phyloP scores from a whole-genome alignment of 2,797 vertebrate genomes.

The Clarias fuscus region DNA sequence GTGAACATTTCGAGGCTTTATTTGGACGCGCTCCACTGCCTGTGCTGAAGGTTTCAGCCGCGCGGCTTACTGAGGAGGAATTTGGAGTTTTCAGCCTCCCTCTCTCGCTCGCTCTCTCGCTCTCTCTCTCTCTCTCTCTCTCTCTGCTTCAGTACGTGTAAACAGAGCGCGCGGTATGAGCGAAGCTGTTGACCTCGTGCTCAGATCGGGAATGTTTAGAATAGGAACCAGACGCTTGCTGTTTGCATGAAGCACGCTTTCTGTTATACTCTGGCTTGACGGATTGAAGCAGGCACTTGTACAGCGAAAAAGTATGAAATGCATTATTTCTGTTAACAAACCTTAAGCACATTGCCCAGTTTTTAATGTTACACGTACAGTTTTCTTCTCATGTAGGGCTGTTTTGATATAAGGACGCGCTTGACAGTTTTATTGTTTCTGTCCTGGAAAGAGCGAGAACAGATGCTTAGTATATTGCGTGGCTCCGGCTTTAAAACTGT shows the following conservation, averaged over 20 bases:
- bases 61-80: not conserved
- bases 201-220: slow-evolving; percentile 35
- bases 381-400: not conserved
- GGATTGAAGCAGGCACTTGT: slow-evolving; percentile 7
- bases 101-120: not conserved
- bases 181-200: slow-evolving; percentile 32
- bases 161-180: slow-evolving; percentile 12
- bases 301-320: not conserved
- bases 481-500: not conserved
- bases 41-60: slow-evolving; percentile 27
- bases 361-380: not conserved
- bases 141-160: slow-evolving; percentile 11
- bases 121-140: not conserved
- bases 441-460: not conserved
- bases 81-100: not conserved
- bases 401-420: not conserved
- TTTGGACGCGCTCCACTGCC: slow-evolving; percentile 29
- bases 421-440: slow-evolving; percentile 14
- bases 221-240: not conserved
- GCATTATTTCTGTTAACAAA: not conserved
- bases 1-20: slow-evolving; percentile 22
- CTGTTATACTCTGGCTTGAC: not conserved
- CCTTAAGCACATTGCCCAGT: not conserved
- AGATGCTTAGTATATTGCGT: not conserved
- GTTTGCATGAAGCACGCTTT: not conserved